These are phyloP conservation scores for Pectinophora gossypiella DNA, from an alignment of 1,140 invertebrate species.

Conservation along the genomic window DNA sequence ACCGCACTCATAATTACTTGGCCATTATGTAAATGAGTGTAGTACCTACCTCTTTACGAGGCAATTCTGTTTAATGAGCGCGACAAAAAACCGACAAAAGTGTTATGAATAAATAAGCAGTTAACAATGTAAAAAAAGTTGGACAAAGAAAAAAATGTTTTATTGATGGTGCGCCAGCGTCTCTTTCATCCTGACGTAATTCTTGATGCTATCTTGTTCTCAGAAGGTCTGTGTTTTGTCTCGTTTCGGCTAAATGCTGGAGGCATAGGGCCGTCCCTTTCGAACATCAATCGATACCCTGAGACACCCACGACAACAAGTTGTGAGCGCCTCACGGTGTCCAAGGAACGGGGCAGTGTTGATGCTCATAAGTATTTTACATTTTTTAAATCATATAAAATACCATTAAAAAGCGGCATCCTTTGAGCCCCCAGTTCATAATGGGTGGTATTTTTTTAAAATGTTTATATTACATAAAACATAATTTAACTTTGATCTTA, in stretches of 20 bases:
- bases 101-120: constrained; percentile 62
- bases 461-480: no score
- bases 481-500: no score
- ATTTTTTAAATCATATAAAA: no score
- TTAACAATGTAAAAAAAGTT: constrained; percentile 35
- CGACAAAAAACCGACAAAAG: constrained; percentile 56
- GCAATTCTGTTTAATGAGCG: constrained; percentile 47
- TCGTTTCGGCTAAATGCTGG: constrained; percentile 11
- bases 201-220: constrained; percentile 67
- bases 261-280: constrained; percentile 23
- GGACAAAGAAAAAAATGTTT: constrained; percentile 29
- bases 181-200: constrained; percentile 44
- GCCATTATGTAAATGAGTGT: constrained; percentile 24
- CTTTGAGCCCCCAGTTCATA: no score
- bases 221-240: constrained; percentile 37
- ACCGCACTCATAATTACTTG: constrained; percentile 26
- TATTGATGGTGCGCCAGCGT: constrained; percentile 55
- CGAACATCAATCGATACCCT: constrained; percentile 48
- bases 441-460: no score
- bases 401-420: no score
- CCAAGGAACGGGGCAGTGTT: no score
- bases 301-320: constrained; percentile 52
- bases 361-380: constrained; percentile 12
- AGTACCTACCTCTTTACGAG: constrained; percentile 14
- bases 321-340: constrained; percentile 38